Base-by-base conservation (phyloP, 2,113 vertebrate species). In the Pristiophorus japonicus region DNA sequence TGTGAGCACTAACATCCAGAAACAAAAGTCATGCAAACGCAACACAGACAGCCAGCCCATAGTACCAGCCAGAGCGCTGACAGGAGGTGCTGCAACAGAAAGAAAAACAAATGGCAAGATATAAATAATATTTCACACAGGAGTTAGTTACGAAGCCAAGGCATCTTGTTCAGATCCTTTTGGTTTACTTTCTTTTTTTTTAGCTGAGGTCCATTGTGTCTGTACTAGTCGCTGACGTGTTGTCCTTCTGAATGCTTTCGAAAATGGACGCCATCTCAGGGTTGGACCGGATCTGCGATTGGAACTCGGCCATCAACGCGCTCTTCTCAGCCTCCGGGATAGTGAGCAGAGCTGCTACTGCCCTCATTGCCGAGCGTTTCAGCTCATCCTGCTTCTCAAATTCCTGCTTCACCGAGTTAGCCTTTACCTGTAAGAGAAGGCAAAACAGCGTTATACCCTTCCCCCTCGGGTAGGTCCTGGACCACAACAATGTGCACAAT, bases 321-420 rank as follows among this genome's bases (percentile, higher is more conserved):
- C 98, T 99, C 45, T 98, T 98, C 95, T 98, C 98, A 22, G 98
- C 98, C 92, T 99, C 99, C 0, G 98, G 98, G 96, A 99, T 98
- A 34, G 98, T 98, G 95, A 99, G 97, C 96, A 99, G 97, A 96
- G 99, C 98, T 0, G 98, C 98, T n/a, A 99, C 98, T 0, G 99
- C 98, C 3, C 98, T 97, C 99, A 99, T 99, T 0, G 99, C 99
- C 0, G 99, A 99, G 7, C 98, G 98, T 96, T 98, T 98, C 96
- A 99, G 97, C 96, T 99, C 99, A 0, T 99, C 99, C 96, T 99
- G 99, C 96, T 99, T 99, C 97, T 99, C 99, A 96, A 99, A 99
- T 97, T 99, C 99, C 96, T 99, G 99, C 96, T 99, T 99, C 96
- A 99, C 99, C 0, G 99, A 99, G 0, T 98, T 99, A 0, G 99